phyloP scores from a whole-genome alignment of 2,113 vertebrate species.

The Pandion haliaetus region DNA sequence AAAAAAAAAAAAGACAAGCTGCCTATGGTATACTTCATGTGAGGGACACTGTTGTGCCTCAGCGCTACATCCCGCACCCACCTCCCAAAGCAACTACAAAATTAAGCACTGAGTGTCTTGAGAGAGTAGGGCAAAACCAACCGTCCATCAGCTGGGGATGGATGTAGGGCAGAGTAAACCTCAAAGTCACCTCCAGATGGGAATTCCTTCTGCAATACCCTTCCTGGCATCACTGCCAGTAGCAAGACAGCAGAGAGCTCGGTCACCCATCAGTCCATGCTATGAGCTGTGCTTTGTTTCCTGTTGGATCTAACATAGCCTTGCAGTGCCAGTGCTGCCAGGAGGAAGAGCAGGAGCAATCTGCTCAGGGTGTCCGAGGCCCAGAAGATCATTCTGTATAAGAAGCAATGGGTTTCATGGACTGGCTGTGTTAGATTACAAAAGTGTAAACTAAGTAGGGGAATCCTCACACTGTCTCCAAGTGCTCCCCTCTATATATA shows the following conservation, averaged over 20 bases:
- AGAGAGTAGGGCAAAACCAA: not conserved
- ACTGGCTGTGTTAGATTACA: not conserved
- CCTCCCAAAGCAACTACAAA: not conserved
- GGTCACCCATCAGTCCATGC: accelerated
- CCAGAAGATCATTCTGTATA: not conserved
- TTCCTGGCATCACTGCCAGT: not conserved
- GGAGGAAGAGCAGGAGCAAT: not conserved
- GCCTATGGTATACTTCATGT: accelerated
- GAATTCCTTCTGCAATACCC: not conserved
- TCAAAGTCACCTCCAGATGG: not conserved
- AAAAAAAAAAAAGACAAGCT: not conserved
- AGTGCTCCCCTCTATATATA: conserved; percentile 31
- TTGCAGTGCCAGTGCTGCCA: not conserved
- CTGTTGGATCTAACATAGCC: not conserved
- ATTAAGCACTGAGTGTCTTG: not conserved
- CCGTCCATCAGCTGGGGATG: not conserved
- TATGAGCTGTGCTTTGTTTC: not conserved
- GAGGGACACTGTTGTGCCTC: not conserved
- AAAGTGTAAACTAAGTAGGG: conserved; percentile 27
- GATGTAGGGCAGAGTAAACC: not conserved
- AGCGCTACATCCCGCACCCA: not conserved
- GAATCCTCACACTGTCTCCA: conserved; percentile 30
- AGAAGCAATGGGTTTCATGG: not conserved
- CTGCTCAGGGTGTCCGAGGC: not conserved
- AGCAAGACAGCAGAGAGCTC: not conserved